Conservation (phyloP, 2,888 invertebrate genomes). For the Dasypolia templi region DNA sequence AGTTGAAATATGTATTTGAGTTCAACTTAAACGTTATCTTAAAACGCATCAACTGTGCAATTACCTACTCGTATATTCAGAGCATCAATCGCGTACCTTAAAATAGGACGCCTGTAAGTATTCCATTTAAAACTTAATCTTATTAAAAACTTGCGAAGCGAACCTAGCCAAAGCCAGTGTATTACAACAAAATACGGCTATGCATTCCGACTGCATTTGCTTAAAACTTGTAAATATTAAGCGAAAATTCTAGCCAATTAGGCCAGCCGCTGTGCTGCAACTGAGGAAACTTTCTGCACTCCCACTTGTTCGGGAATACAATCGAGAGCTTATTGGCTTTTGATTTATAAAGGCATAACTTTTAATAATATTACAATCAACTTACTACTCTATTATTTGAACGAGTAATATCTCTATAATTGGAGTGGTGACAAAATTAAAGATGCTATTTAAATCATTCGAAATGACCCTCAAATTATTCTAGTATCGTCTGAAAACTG, state of each 20-base stretch:
- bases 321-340: constrained; percentile 81
- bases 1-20: constrained; percentile 15
- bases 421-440: constrained; percentile 33
- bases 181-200: constrained; percentile 68
- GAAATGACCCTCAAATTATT: constrained; percentile 35
- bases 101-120: constrained; percentile 27
- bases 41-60: not conserved
- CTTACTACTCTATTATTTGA: constrained; percentile 45
- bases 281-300: constrained; percentile 79
- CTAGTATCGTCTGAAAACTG: constrained; percentile 21
- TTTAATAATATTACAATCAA: constrained; percentile 50
- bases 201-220: constrained; percentile 79
- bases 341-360: constrained; percentile 75
- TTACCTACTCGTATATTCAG: constrained; percentile 1
- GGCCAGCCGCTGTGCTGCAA: constrained; percentile 79
- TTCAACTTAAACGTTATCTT: not conserved
- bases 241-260: constrained; percentile 86
- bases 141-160: constrained; percentile 72
- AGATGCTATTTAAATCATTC: constrained; percentile 27
- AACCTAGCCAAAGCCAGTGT: constrained; percentile 72
- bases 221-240: constrained; percentile 85
- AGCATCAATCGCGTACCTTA: constrained; percentile 14
- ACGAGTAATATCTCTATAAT: constrained; percentile 34
- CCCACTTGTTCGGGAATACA: constrained; percentile 76
- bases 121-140: constrained; percentile 66